A percentile compares a stretch with the other conserved stretches of the same genome.
phyloP scores from a whole-genome alignment of 2,888 invertebrate species.

The Meandrusa payeni region DNA sequence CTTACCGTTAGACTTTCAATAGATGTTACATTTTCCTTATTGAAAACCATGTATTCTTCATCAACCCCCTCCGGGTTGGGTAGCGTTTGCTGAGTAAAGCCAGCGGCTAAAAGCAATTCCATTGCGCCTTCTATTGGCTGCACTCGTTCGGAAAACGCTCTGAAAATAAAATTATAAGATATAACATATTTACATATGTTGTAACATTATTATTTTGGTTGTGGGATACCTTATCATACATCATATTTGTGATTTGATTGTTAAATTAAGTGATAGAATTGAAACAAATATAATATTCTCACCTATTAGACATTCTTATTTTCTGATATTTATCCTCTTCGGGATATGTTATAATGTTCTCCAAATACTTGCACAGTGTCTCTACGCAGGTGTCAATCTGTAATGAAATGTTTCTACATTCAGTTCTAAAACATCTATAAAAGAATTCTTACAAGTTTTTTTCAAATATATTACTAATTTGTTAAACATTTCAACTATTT shows the following conservation, averaged over 20 bases:
- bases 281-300: too few relatives aligned
- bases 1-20: conserved; percentile 79
- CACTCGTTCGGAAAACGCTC: conserved; percentile 90
- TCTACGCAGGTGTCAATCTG: conserved; percentile 91
- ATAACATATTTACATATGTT: too few relatives aligned
- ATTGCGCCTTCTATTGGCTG: conserved; percentile 88
- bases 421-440: too few relatives aligned
- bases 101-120: conserved; percentile 91
- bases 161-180: conserved; percentile 34
- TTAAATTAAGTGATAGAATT: too few relatives aligned
- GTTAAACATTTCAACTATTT: too few relatives aligned
- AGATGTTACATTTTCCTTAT: conserved; percentile 77
- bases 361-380: conserved; percentile 92
- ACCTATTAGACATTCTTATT: conserved; percentile 92
- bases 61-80: conserved; percentile 73
- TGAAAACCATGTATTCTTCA: conserved; percentile 85
- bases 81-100: conserved; percentile 85
- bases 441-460: too few relatives aligned
- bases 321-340: conserved; percentile 94
- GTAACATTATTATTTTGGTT: too few relatives aligned
- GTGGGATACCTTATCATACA: too few relatives aligned
- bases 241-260: too few relatives aligned
- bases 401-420: too few relatives aligned
- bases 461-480: too few relatives aligned
- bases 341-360: conserved; percentile 93